Conservation (phyloP, 92 coral and sea anemone species). For the Phenganax stokvisi region DNA sequence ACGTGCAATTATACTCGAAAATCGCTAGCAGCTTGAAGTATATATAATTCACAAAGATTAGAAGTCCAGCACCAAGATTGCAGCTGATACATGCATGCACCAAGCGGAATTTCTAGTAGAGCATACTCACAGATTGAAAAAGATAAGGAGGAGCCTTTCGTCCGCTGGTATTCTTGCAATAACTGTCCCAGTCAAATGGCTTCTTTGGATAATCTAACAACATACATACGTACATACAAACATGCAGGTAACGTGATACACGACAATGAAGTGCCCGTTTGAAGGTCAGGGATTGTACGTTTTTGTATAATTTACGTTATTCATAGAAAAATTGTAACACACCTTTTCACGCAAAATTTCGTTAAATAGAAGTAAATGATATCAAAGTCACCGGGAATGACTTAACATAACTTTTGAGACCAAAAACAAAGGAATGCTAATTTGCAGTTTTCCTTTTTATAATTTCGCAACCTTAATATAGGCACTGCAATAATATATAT, state of each 20-base stretch:
- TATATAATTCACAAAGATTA: background rate
- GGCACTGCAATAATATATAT: too few relatives aligned
- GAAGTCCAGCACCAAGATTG: background rate
- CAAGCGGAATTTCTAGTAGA: background rate
- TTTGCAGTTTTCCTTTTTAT: too few relatives aligned
- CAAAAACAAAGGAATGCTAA: too few relatives aligned
- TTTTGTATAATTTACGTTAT: too few relatives aligned
- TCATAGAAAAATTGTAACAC: background rate
- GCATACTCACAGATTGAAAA: conserved; percentile 71
- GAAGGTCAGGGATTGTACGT: background rate
- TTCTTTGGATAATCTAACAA: conserved; percentile 71
- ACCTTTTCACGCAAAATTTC: background rate
- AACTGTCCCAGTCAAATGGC: conserved; percentile 92
- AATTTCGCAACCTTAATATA: too few relatives aligned
- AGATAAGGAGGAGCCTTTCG: conserved; percentile 77
- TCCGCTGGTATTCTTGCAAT: conserved; percentile 94
- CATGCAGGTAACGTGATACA: background rate
- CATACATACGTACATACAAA: background rate
- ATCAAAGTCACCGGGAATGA: too few relatives aligned
- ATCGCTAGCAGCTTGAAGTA: background rate
- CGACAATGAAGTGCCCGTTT: background rate
- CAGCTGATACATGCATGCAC: background rate
- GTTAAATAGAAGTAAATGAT: background rate
- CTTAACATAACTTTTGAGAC: too few relatives aligned
- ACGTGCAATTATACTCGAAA: too few relatives aligned